phyloP scores from a whole-genome alignment of 2,888 invertebrate species.

The Chloroclystis v-ata region DNA sequence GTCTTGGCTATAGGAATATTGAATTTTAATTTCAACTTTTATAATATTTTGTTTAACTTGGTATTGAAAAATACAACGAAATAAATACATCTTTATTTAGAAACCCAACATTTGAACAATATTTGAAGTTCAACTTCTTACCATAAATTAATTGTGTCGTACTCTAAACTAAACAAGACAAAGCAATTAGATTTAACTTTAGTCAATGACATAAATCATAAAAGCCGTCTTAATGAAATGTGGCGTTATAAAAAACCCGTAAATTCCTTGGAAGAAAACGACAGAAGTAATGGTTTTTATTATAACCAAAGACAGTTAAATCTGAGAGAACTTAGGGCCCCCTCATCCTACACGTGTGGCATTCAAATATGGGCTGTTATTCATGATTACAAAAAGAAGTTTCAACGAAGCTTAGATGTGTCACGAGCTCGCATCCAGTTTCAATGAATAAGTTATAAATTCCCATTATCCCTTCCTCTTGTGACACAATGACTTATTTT shows the following conservation, averaged over 20 bases:
- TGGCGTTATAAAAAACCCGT: conserved; percentile 14
- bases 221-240: conserved; percentile 16
- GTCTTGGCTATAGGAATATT: too few relatives aligned
- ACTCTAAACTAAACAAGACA: background rate
- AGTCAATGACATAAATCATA: conserved; percentile 14
- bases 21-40: too few relatives aligned
- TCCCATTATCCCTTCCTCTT: conserved; percentile 14
- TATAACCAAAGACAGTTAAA: conserved; percentile 23
- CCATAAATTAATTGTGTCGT: too few relatives aligned
- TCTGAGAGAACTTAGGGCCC: conserved; percentile 20
- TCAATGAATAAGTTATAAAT: conserved; percentile 28
- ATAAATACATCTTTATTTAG: too few relatives aligned
- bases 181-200: background rate
- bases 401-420: conserved; percentile 26
- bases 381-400: conserved; percentile 25
- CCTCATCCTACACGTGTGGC: conserved; percentile 28
- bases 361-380: conserved; percentile 25
- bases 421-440: conserved; percentile 17
- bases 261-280: conserved; percentile 11
- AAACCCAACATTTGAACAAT: too few relatives aligned
- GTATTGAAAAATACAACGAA: too few relatives aligned
- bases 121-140: too few relatives aligned
- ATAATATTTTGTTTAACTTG: too few relatives aligned
- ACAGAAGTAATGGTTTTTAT: conserved; percentile 6
- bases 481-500: conserved; percentile 13